Percentiles rank a stretch among this genome's conserved stretches.
phyloP scores from a whole-genome alignment of 64 coral and sea anemone species.

The Porites lutea region DNA sequence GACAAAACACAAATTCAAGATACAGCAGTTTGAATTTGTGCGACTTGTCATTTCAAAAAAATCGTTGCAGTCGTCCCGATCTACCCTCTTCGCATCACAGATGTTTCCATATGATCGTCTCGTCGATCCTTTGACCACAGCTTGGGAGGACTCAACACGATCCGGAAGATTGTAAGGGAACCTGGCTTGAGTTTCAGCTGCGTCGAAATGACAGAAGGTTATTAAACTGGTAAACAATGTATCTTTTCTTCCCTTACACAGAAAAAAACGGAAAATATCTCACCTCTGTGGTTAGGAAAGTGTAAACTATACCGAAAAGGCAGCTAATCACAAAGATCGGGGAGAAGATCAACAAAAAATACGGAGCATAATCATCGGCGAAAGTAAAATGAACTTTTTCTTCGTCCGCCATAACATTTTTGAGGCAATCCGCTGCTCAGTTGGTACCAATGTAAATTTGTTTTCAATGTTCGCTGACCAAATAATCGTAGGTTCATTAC shows the following conservation, averaged over 20 bases:
- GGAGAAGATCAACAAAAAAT: conserved; percentile 65
- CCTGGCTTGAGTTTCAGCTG: too few relatives aligned
- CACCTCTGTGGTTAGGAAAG: conserved; percentile 57
- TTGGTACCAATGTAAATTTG: background rate
- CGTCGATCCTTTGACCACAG: too few relatives aligned
- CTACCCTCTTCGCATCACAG: too few relatives aligned
- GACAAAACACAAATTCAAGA: too few relatives aligned
- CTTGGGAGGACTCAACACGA: too few relatives aligned
- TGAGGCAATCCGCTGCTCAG: background rate
- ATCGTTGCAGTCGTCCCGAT: too few relatives aligned
- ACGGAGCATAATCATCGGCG: conserved; percentile 45
- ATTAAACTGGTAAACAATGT: background rate
- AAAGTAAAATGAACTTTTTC: conserved; percentile 33
- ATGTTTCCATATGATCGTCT: too few relatives aligned
- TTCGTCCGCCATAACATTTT: conserved; percentile 23
- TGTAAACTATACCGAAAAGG: conserved; percentile 50
- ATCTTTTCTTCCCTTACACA: background rate
- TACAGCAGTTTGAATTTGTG: too few relatives aligned
- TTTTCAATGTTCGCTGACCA: background rate
- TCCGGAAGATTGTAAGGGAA: too few relatives aligned
- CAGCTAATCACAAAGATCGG: conserved; percentile 46
- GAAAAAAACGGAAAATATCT: background rate
- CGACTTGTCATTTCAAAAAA: too few relatives aligned
- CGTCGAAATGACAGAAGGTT: too few relatives aligned
- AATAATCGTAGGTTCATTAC: background rate